These are phyloP conservation scores for Macrotus californicus DNA, from an alignment of 2,113 vertebrate genomes.

Conservation along the genomic window DNA sequence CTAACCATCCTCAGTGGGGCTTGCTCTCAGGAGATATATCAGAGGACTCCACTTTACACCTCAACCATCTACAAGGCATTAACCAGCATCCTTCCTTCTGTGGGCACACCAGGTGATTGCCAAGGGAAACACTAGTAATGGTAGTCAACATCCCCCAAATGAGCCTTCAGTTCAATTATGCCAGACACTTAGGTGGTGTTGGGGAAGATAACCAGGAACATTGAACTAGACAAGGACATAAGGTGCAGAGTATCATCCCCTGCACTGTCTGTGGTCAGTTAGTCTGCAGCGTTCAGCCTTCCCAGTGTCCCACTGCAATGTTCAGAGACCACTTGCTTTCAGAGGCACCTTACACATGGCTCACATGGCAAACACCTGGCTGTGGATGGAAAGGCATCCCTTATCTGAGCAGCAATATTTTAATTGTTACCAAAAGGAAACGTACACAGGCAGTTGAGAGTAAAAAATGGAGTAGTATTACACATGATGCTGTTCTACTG, in stretches of 20 bases:
- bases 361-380: not conserved
- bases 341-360: slow-evolving; percentile 38
- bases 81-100: not conserved
- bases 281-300: slow-evolving; percentile 37
- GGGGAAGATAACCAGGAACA: not conserved
- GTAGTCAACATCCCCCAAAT: not conserved
- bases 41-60: not conserved
- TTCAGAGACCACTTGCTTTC: not conserved
- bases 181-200: not conserved
- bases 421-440: slow-evolving; percentile 43
- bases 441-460: not conserved
- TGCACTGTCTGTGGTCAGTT: not conserved
- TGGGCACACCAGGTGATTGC: not conserved
- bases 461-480: not conserved
- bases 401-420: not conserved
- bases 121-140: not conserved
- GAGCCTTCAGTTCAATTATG: not conserved
- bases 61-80: not conserved
- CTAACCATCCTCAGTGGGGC: not conserved
- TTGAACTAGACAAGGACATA: not conserved
- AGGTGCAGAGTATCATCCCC: not conserved
- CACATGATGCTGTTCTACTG: not conserved
- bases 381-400: not conserved
- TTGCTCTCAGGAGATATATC: not conserved
- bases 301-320: not conserved